Evolutionary conservation across 2,797 vertebrate genomes (phyloP).

Genomic region (Jordanella pulchra): DNA sequence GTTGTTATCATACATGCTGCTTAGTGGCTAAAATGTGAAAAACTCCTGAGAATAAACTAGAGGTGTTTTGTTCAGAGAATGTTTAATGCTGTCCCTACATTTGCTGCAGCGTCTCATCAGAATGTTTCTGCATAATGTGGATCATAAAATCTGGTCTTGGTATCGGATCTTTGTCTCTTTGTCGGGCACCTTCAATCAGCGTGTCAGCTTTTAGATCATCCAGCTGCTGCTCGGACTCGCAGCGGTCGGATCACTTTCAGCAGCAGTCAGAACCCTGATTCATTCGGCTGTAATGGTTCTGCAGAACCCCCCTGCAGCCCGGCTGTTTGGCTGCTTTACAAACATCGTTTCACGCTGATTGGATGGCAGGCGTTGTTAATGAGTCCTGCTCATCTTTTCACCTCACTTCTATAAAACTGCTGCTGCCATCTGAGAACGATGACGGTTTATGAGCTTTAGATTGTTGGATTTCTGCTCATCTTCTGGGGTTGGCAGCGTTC

Average conservation of each 20-base stretch:
- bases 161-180: not conserved
- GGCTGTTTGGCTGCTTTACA: constrained; percentile 24
- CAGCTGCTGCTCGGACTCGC: constrained; percentile 24
- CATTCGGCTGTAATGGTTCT: constrained; percentile 47
- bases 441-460: not conserved
- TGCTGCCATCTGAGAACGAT: not conserved
- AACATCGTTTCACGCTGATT: constrained; percentile 35
- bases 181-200: constrained; percentile 11
- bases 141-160: not conserved
- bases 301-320: constrained; percentile 22
- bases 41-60: no score
- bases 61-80: no score
- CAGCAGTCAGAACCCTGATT: constrained; percentile 36
- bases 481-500: not conserved
- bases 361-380: constrained; percentile 28
- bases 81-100: not conserved
- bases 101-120: not conserved
- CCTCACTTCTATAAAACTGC: not conserved
- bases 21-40: no score
- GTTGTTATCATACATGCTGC: no score
- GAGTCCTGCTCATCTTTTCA: not conserved
- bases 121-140: not conserved
- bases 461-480: not conserved
- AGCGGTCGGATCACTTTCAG: constrained; percentile 21
- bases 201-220: constrained; percentile 21